Conservation (phyloP, 2,888 invertebrate species). For the Drosophila tanythrix region DNA sequence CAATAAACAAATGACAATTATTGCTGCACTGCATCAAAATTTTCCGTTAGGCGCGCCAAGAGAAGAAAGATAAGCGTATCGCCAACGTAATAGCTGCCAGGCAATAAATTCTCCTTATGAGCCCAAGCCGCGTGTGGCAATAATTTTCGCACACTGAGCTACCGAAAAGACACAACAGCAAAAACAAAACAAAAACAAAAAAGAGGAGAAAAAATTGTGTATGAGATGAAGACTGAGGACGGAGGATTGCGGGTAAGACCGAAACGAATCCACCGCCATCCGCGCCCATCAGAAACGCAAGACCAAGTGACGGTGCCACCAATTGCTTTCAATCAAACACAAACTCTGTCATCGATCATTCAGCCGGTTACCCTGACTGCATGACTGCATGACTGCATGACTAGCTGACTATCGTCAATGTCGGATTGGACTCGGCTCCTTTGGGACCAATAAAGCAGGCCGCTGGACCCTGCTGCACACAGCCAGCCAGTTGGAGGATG, state of each 20-base stretch:
- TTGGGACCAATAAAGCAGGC: constrained; percentile 80
- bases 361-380: constrained; percentile 47
- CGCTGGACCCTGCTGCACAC: constrained; percentile 50
- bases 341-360: constrained; percentile 83
- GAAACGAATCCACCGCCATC: constrained; percentile 31
- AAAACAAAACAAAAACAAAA: constrained; percentile 14
- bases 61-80: constrained; percentile 33
- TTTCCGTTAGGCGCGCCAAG: constrained; percentile 46
- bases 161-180: constrained; percentile 24
- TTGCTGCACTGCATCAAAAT: constrained; percentile 52
- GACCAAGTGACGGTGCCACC: constrained; percentile 79
- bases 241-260: constrained; percentile 23
- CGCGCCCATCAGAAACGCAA: constrained; percentile 54
- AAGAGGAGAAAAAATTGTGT: background rate
- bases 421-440: constrained; percentile 62
- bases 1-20: constrained; percentile 60
- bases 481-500: constrained; percentile 31
- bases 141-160: constrained; percentile 59
- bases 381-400: constrained; percentile 40
- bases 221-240: constrained; percentile 10
- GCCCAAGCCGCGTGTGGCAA: constrained; percentile 60
- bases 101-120: constrained; percentile 66
- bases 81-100: constrained; percentile 62
- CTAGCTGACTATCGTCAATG: constrained; percentile 52
- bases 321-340: constrained; percentile 84